These are phyloP conservation scores for Parambassis ranga DNA, from an alignment of 2,797 vertebrate genomes.

Conservation along the genomic window DNA sequence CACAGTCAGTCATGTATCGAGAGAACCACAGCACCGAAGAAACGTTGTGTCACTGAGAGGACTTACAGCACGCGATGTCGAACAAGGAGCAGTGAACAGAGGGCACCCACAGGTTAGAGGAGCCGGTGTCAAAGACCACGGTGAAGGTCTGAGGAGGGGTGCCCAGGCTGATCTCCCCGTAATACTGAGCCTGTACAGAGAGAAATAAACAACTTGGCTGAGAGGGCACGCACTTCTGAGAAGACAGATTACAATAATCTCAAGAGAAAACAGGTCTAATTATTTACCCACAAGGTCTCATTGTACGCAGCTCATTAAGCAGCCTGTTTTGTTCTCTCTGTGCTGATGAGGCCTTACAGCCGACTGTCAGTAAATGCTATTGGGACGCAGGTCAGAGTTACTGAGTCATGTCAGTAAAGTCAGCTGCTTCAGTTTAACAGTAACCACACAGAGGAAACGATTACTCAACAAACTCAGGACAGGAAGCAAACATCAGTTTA, in stretches of 20 bases:
- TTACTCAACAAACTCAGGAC: neutral
- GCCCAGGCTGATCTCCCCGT: slow-evolving; percentile 84
- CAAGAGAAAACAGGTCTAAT: neutral
- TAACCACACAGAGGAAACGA: neutral
- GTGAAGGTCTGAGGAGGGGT: slow-evolving; percentile 90
- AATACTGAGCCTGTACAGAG: slow-evolving; percentile 87
- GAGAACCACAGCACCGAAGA: rapidly evolving
- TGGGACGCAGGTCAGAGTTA: slow-evolving; percentile 4
- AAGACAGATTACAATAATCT: neutral
- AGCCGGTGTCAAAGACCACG: slow-evolving; percentile 96
- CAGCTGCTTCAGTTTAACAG: neutral
- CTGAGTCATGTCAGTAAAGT: neutral
- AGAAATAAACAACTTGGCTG: neutral
- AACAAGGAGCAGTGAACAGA: slow-evolving; percentile 86
- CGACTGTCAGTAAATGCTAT: neutral
- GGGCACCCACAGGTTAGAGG: slow-evolving; percentile 97
- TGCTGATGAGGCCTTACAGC: neutral
- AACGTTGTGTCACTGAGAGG: neutral
- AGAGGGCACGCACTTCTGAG: neutral
- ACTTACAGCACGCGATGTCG: slow-evolving; percentile 93
- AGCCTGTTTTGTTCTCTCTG: neutral
- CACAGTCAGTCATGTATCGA: neutral
- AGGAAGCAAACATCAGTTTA: neutral
- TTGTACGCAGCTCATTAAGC: neutral
- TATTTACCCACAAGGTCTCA: neutral